Evolutionary conservation across 1,140 invertebrate genomes (phyloP), one percentile per base, ranked within the genome.

Genomic region (Hormaphis cornu): DNA sequence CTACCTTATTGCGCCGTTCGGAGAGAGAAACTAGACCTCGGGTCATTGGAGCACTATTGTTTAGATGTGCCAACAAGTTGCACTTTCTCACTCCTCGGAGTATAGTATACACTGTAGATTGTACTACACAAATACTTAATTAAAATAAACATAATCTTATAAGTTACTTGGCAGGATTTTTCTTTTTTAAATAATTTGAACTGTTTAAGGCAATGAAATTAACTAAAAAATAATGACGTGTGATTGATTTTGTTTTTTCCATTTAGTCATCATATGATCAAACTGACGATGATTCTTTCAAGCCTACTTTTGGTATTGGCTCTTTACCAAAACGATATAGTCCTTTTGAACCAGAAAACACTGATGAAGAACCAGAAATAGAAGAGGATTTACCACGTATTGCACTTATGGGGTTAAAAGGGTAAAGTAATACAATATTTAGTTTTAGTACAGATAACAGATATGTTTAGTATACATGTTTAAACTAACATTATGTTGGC

Each of bases 241-340:
- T 33, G 9, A 33, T 44, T 44, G 6, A 7, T 44, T 44, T 44
- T 14, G 6, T 8, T 18, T 3, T 44, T 8, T 18, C 30, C 16
- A 14, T 8, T 1, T 66, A 70, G 69, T 70, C 69, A 9, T 70
- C 58, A n/a, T n/a, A n/a, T 56, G 46, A 70, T 70, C 53, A 22
- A 33, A 14, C 8, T 70, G 85, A 87, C 59, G 82, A 83, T 52
- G 82, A 83, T 73, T 83, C 81, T 63, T 83, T 80, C 72, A 79
- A 76, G 48, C 76, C 74, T 66, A 81, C 81, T 71, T 86, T 85
- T 75, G 82, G 83, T 66, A 86, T 87, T 69, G 89, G 89, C 22
- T 93, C 92, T 5, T 95, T 95, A 77, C 90, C 91, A 18, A 94
- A 95, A 78, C 90, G 94, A 48, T 97, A 96, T 81, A 89, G 89